phyloP scores from a whole-genome alignment of 2,888 invertebrate species.

The Cancer borealis region DNA sequence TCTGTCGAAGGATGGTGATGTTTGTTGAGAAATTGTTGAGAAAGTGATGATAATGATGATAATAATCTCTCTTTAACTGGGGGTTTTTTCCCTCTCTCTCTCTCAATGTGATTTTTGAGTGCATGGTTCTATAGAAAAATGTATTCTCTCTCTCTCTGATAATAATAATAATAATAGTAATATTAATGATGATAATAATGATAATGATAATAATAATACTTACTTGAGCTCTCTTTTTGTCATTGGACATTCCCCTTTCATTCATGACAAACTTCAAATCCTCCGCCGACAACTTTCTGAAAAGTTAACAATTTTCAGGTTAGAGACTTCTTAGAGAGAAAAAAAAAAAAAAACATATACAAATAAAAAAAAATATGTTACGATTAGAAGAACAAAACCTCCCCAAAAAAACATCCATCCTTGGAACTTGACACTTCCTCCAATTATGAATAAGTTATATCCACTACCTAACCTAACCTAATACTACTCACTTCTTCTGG shows the following conservation, averaged over 20 bases:
- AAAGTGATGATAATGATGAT: not conserved
- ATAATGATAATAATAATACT: not conserved
- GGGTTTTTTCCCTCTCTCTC: too few species aligned
- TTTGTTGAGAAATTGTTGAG: too few species aligned
- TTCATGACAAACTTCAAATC: slow-evolving; percentile 62
- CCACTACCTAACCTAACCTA: too few species aligned
- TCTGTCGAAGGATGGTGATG: slow-evolving; percentile 52
- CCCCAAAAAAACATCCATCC: too few species aligned
- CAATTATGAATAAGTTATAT: too few species aligned
- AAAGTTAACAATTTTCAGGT: not conserved
- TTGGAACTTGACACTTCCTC: too few species aligned
- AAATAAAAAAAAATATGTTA: too few species aligned
- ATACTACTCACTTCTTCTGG: slow-evolving; percentile 29
- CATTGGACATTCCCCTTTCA: slow-evolving; percentile 42
- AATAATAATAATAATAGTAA: not conserved
- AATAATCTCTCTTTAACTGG: too few species aligned
- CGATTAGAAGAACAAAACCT: too few species aligned
- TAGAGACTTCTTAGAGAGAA: slow-evolving; percentile 31
- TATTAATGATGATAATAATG: too few species aligned
- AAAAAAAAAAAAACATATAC: not conserved
- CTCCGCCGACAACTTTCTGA: slow-evolving; percentile 52
- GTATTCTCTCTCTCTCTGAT: not conserved
- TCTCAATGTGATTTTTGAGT: too few species aligned
- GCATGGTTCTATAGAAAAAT: too few species aligned
- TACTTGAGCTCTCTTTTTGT: slow-evolving; percentile 64